These are phyloP conservation scores for Eriosoma lanigerum DNA, from an alignment of 1,140 invertebrate species.

Conservation along the genomic window DNA sequence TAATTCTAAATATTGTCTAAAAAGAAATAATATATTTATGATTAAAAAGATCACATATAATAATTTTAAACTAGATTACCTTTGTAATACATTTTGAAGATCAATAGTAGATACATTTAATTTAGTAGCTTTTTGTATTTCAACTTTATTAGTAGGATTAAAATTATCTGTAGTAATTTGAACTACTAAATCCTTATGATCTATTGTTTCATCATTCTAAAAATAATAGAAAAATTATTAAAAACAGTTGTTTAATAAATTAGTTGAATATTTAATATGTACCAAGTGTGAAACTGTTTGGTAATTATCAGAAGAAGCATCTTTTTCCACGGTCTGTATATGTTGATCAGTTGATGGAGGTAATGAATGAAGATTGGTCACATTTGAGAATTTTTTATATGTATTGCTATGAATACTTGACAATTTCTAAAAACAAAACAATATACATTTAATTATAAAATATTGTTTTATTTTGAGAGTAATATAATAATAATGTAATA, in stretches of 20 bases:
- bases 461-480: not conserved
- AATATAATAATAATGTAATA: not conserved
- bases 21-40: not conserved
- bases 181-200: not conserved
- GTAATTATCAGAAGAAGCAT: slow-evolving; percentile 12
- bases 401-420: slow-evolving; percentile 42
- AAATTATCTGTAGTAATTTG: slow-evolving; percentile 19
- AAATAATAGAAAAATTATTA: no score
- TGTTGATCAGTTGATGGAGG: slow-evolving; percentile 14
- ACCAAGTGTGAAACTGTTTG: not conserved
- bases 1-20: slow-evolving; percentile 42
- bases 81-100: slow-evolving; percentile 28
- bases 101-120: slow-evolving; percentile 20
- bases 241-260: no score
- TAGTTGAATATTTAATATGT: no score
- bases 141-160: not conserved
- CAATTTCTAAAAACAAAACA: slow-evolving; percentile 21
- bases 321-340: not conserved
- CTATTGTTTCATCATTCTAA: slow-evolving; percentile 32
- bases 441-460: not conserved
- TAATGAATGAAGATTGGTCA: slow-evolving; percentile 14
- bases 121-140: not conserved
- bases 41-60: not conserved
- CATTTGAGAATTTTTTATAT: slow-evolving; percentile 43
- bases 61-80: not conserved